Evolutionary conservation across 2,113 vertebrate species (phyloP), one percentile per base, ranked within the genome.

Genomic region (Mormyrus iriodes): DNA sequence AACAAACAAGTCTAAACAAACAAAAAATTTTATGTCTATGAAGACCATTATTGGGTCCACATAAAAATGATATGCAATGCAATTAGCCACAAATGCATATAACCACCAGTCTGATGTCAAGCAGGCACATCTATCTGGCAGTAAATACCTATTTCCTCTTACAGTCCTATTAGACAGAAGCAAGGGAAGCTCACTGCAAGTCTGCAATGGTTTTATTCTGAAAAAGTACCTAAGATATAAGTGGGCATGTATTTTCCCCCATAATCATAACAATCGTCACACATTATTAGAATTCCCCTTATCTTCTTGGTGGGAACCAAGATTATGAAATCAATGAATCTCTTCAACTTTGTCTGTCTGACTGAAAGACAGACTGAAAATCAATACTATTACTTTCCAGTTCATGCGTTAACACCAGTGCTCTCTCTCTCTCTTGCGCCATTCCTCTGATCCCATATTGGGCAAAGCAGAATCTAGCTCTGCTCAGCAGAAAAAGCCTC

Each of bases 241-340:
- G 44, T 17, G 15, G n/a, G 84, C 13, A n/a, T 19, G 19, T 24
- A 87, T 24, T 87, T 53, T 27, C 10, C 48, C 49, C 44, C 24
- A 69, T 35, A 27, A 31, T 85, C 83, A 85, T 49, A 51, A 85
- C n/a, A 49, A 49, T 48, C 73, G 83, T 79, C 65, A 79, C 31
- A 53, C 88, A 53, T 53, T 39, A 88, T 15, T 35, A 21, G 48
- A 31, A 52, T 65, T 52, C 27, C 48, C 24, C 17, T 79, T 73
- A 35, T 79, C 73, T 55, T 35, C 51, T 53, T 46, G 24, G 31
- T 82, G 27, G 52, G 31, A 82, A 88, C 35, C 27, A 65, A 24
- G 17, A 42, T 42, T 12, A 53, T 52, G 88, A 88, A 88, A 88
- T 82, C 27, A 88, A 88, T 82, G n/a, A n/a, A 44, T 55, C 31